Evolutionary conservation across 2,113 vertebrate species (phyloP).

Genomic region (Pseudolaguvia tuberculata): DNA sequence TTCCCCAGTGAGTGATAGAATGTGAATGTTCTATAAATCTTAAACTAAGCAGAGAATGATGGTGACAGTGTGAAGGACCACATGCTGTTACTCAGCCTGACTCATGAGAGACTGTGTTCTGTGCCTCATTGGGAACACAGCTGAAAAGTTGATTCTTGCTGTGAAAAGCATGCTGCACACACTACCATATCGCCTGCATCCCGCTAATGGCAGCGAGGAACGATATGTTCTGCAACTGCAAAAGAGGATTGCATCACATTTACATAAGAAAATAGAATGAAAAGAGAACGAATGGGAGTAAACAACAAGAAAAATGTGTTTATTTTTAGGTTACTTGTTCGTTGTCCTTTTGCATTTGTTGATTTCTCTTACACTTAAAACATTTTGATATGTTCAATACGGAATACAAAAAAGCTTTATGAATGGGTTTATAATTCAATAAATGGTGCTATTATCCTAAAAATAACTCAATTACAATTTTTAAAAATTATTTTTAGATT

Average conservation of each 20-base stretch:
- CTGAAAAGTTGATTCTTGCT: conserved; percentile 7
- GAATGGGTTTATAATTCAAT: too few relatives aligned
- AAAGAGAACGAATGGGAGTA: neutral
- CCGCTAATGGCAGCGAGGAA: neutral
- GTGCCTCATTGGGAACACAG: conserved; percentile 17
- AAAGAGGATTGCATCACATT: conserved; percentile 11
- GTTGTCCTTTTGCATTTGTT: neutral
- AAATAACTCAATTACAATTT: neutral
- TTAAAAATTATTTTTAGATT: too few relatives aligned
- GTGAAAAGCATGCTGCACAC: conserved; percentile 3
- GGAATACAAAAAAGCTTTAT: neutral
- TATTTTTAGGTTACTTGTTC: conserved; percentile 8
- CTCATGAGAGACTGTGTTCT: neutral
- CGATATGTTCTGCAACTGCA: neutral
- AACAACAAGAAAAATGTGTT: conserved; percentile 6
- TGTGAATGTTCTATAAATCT: conserved; percentile 19
- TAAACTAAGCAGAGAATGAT: conserved; percentile 10
- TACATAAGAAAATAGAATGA: conserved; percentile 10
- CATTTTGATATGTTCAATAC: neutral
- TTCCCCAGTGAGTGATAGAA: conserved; percentile 2
- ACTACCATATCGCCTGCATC: neutral
- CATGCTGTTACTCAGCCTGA: conserved; percentile 1
- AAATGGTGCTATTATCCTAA: neutral
- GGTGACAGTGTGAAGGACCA: conserved; percentile 13
- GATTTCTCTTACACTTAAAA: neutral